Evolutionary conservation across 2,888 invertebrate species (phyloP), one percentile per base, ranked within the genome.

Genomic region (Caprella mutica): DNA sequence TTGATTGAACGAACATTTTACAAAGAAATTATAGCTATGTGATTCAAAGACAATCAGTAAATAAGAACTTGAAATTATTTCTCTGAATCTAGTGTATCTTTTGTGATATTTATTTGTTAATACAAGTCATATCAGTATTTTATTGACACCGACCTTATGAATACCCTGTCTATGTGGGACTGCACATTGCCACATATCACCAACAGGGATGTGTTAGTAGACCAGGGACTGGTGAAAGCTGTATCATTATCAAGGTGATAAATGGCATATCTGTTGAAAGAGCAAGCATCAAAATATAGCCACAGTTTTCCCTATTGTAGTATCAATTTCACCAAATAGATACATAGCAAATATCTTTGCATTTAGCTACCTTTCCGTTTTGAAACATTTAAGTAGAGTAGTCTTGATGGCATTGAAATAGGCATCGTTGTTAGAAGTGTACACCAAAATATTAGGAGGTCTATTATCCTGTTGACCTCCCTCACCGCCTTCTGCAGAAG

Each of bases 111-210:
- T n/a, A n/a, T n/a, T n/a, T n/a, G n/a, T n/a, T n/a, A n/a, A n/a
- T n/a, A n/a, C n/a, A n/a, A n/a, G n/a, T n/a, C n/a, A n/a, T n/a
- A n/a, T n/a, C n/a, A n/a, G n/a, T n/a, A n/a, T n/a, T n/a, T n/a
- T n/a, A n/a, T n/a, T n/a, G n/a, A 19, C 12, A 17, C 35, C 40
- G 40, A 59, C 63, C 63, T 63, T 23, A 59, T 59, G 38, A 63
- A 63, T 3, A 54, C 63, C 17, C 59, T 59, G 3, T 59, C 59
- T 14, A 63, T 52, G 43, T 63, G 63, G 9, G 63, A 56, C 14
- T 59, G 57, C 5, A 63, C 63, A 40, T 63, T 59, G 14, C 63
- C 63, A 48, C 63, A 63, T 29, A 63, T 59, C 9, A 63, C 63
- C 17, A 63, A 38, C 19, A 63, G 50, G 6, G 59, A 59, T 3